Percentiles rank a stretch among this genome's conserved stretches.
Evolutionary conservation across 2,888 invertebrate genomes (phyloP).

Genomic region (Caradrina clavipalpis): DNA sequence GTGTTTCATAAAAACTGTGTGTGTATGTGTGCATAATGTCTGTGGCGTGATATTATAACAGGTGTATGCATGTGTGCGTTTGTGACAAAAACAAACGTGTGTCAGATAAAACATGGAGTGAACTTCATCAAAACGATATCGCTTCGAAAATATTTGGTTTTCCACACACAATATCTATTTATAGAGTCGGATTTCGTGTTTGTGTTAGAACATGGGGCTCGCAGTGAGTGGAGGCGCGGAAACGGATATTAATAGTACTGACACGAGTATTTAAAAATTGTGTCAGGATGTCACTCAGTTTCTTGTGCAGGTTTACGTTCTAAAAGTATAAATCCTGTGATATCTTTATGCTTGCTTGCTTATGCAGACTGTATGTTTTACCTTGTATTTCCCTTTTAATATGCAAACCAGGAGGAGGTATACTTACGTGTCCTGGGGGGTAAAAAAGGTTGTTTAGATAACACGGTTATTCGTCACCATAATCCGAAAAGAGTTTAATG

Average conservation of each 20-base stretch:
- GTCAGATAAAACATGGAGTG: conserved; percentile 61
- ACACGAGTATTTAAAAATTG: too few relatives aligned
- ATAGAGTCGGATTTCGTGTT: conserved; percentile 66
- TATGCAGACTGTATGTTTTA: neutral
- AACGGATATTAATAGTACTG: conserved; percentile 5
- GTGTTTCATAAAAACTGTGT: conserved; percentile 23
- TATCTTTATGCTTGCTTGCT: neutral
- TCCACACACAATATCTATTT: conserved; percentile 68
- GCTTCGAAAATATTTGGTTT: conserved; percentile 66
- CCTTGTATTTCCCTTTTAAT: neutral
- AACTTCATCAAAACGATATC: conserved; percentile 67
- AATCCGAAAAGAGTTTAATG: neutral
- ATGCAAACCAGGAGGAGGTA: neutral
- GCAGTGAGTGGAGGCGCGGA: conserved; percentile 6
- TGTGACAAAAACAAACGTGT: conserved; percentile 60
- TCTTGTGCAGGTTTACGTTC: neutral
- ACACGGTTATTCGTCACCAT: neutral
- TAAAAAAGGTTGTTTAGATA: neutral
- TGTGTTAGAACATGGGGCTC: conserved; percentile 58
- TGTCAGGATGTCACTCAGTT: neutral
- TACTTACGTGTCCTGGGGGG: neutral
- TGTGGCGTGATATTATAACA: conserved; percentile 14
- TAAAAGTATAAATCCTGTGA: neutral
- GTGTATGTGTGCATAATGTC: conserved; percentile 13
- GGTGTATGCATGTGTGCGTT: conserved; percentile 27